Evolutionary conservation across 1,140 invertebrate genomes (phyloP).

Genomic region (Camponotus vicinus): DNA sequence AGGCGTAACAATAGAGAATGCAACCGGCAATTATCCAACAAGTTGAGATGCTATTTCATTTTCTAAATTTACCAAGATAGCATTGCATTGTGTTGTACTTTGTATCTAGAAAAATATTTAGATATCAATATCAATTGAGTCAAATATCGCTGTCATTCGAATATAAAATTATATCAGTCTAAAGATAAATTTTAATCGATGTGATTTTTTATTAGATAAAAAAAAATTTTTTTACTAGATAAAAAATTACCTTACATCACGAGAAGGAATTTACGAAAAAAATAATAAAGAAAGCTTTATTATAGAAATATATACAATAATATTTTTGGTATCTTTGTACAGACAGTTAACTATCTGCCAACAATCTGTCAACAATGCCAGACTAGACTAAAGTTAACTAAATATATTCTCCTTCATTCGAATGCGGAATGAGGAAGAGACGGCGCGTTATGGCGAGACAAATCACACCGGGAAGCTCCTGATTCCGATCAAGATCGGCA

Average conservation of each 20-base stretch:
- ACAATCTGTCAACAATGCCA: conserved; percentile 20
- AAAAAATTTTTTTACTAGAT: background rate
- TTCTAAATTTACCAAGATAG: background rate
- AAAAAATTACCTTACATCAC: background rate
- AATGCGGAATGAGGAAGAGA: conserved; percentile 52
- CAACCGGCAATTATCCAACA: background rate
- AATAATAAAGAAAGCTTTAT: background rate
- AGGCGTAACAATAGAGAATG: background rate
- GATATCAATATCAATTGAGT: background rate
- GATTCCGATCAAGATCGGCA: conserved; percentile 62
- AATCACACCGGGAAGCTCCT: conserved; percentile 43
- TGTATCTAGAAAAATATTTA: background rate
- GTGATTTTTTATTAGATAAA: background rate
- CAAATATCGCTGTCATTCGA: background rate
- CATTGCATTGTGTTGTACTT: background rate
- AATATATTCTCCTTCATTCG: conserved; percentile 30
- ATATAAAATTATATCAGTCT: background rate
- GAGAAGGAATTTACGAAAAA: background rate
- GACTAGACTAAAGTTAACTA: conserved; percentile 41
- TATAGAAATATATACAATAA: background rate
- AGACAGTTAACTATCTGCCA: conserved; percentile 10
- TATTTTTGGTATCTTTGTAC: background rate
- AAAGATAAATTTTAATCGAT: background rate
- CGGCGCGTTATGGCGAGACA: conserved; percentile 46
- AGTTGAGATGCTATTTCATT: background rate